Evolutionary conservation across 2,113 vertebrate species (phyloP), one percentile per base, ranked within the genome.

Genomic region (Prunella himalayana): DNA sequence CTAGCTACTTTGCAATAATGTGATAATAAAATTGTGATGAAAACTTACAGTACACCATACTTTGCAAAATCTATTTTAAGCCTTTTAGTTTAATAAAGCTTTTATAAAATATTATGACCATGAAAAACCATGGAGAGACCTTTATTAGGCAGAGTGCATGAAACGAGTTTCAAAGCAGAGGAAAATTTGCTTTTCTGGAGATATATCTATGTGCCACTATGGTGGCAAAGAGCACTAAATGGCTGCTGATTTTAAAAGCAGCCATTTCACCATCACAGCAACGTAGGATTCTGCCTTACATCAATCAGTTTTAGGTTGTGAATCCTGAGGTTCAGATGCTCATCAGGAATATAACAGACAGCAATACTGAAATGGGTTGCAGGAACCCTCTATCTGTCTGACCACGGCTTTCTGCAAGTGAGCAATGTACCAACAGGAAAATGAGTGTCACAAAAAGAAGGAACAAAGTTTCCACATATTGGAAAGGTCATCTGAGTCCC

Each of bases 71-170:
- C 47, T 81, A 33, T 89, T 88, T 94, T 71, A 95, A 94, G 20
- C 13, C 11, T 75, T 54, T 91, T 79, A 68, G n/a, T 60, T 92
- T 71, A 91, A 56, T 33, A 91, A 91, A 86, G 10, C 6, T 49
- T 92, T 90, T 68, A 53, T 60, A 79, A 91, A 94, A 86, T 82
- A 64, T 71, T 42, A 53, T 44, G 31, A 65, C 51, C 76, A 89
- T 60, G 81, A 76, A 92, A 81, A 94, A 49, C 1, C 28, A 68
- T 64, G n/a, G 60, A 21, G 72, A 71, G 18, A 64, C 4, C 28
- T 94, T 59, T 71, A 71, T 60, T 56, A 64, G 31, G 49, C 24
- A 81, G 50, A 61, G 35, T 31, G 8, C 13, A 79, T 33, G 12
- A 91, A 92, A 79, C 23, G 24, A 71, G 15, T 75, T 90, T 88